Evolutionary conservation across 2,888 invertebrate species (phyloP).

Genomic region (Trisateles emortualis): DNA sequence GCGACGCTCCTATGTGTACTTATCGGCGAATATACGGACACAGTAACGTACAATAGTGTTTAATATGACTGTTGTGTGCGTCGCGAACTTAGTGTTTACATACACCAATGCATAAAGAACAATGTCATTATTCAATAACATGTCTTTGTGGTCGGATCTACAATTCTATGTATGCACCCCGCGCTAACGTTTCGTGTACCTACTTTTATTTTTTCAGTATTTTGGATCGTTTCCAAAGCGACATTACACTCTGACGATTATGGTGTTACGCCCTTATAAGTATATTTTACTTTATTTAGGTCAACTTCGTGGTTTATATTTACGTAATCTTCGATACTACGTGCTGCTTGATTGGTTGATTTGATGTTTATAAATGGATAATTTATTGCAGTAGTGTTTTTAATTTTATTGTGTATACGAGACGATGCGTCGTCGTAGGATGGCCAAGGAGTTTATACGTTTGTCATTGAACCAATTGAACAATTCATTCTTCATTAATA

Average conservation of each 20-base stretch:
- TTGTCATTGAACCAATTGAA: constrained; percentile 16
- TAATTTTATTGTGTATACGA: not conserved
- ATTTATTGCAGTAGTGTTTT: constrained; percentile 2
- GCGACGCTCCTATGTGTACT: constrained; percentile 71
- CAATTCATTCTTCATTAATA: constrained; percentile 1
- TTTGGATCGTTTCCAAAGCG: constrained; percentile 56
- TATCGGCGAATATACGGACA: constrained; percentile 68
- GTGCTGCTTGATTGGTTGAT: not conserved
- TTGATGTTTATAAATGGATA: constrained; percentile 8
- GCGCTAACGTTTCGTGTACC: constrained; percentile 36
- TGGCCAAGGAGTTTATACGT: constrained; percentile 2
- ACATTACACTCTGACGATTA: constrained; percentile 34
- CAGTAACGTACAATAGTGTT: constrained; percentile 54
- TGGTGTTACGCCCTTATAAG: constrained; percentile 30
- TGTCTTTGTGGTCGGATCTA: constrained; percentile 57
- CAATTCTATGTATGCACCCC: constrained; percentile 65
- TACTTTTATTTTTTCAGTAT: constrained; percentile 60
- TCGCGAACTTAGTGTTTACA: constrained; percentile 65
- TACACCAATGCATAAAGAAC: constrained; percentile 73
- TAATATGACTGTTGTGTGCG: constrained; percentile 57
- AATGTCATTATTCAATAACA: constrained; percentile 77
- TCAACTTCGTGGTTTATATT: constrained; percentile 27
- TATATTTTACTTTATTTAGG: constrained; percentile 32
- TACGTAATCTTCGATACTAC: constrained; percentile 8
- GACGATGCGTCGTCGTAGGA: not conserved